Conservation (phyloP, 2,888 invertebrate species). For the Sphaerophoria rueppellii region DNA sequence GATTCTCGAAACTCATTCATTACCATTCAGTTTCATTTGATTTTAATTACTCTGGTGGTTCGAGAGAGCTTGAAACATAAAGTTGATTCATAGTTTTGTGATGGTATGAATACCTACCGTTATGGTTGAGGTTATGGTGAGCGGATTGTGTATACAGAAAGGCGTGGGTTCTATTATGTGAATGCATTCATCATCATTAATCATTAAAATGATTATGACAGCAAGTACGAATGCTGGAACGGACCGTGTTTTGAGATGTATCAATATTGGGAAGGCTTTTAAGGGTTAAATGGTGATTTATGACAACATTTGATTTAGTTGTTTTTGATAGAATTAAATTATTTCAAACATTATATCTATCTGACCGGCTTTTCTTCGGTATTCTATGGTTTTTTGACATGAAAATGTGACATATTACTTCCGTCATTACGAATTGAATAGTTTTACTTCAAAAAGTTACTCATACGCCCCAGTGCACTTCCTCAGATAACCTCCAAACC, state of each 20-base stretch:
- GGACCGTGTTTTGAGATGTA: background rate
- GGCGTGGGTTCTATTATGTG: too few relatives aligned
- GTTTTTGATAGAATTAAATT: too few relatives aligned
- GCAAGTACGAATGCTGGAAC: slow-evolving; percentile 23
- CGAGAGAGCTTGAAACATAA: background rate
- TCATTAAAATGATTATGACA: slow-evolving; percentile 45
- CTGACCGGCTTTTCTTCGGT: too few relatives aligned
- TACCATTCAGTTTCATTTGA: slow-evolving; percentile 60
- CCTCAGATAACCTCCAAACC: background rate
- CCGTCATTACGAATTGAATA: background rate
- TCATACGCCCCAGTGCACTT: slow-evolving; percentile 17
- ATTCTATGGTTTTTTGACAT: too few relatives aligned
- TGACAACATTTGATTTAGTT: background rate
- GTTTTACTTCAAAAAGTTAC: background rate
- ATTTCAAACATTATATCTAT: too few relatives aligned
- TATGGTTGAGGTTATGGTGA: background rate
- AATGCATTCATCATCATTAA: slow-evolving; percentile 61
- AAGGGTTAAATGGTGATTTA: slow-evolving; percentile 15
- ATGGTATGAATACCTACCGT: background rate
- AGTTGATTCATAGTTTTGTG: background rate
- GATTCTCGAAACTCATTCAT: slow-evolving; percentile 47
- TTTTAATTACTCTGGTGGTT: slow-evolving; percentile 58
- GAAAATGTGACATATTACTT: too few relatives aligned
- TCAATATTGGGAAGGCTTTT: slow-evolving; percentile 1
- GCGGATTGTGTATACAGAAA: too few relatives aligned